Conservation (phyloP, 2,113 vertebrate genomes). For the Chauna torquata region DNA sequence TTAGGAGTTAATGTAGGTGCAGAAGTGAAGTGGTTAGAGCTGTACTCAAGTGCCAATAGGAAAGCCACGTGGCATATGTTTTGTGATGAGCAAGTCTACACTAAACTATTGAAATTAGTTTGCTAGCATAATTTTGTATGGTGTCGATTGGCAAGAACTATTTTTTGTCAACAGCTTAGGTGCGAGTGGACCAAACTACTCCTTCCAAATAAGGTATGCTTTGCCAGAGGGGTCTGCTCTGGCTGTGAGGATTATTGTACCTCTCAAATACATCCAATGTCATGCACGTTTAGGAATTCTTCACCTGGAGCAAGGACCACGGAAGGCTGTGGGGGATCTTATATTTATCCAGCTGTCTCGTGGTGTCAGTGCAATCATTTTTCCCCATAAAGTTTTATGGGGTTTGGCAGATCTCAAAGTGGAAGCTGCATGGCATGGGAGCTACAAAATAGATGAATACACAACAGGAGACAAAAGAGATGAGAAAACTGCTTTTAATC, state of each 20-base stretch:
- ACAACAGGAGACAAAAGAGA: neutral
- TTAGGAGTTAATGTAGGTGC: neutral
- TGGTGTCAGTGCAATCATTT: neutral
- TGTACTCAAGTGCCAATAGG: neutral
- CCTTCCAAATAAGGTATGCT: fast-evolving
- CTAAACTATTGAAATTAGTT: neutral
- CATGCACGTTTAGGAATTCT: neutral
- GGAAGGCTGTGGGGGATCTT: neutral
- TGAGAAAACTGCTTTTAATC: neutral
- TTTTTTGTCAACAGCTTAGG: neutral
- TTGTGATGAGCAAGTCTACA: neutral
- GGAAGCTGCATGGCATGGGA: neutral
- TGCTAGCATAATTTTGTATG: neutral
- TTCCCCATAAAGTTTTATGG: neutral
- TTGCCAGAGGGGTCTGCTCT: neutral
- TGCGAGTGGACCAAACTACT: neutral
- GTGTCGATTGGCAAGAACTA: neutral
- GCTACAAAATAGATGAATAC: neutral
- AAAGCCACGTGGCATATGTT: neutral
- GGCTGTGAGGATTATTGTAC: neutral
- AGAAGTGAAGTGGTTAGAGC: neutral
- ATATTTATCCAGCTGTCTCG: neutral
- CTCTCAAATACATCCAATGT: neutral
- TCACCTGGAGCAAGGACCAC: neutral
- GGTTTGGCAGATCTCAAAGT: neutral